These are phyloP conservation scores for Sarcophaga carnaria DNA, from an alignment of 2,888 invertebrate species.

Conservation along the genomic window DNA sequence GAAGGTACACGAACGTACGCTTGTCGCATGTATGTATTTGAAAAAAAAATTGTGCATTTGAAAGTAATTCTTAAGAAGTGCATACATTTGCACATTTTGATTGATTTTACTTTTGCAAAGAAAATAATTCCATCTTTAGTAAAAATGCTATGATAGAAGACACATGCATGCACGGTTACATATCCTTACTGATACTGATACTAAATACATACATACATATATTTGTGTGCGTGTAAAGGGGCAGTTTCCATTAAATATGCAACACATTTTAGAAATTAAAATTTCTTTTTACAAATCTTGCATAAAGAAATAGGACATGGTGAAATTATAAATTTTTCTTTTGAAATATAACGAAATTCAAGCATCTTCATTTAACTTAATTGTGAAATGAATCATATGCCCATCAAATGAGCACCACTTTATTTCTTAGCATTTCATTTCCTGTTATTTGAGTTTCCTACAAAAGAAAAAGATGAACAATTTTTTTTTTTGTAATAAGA, in stretches of 20 bases:
- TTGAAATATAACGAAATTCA: neutral
- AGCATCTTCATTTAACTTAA: neutral
- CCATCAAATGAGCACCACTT: constrained; percentile 55
- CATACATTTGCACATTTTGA: constrained; percentile 54
- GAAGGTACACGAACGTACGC: no score
- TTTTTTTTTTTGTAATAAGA: constrained; percentile 36
- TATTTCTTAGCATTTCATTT: constrained; percentile 46
- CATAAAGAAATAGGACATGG: no score
- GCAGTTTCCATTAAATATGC: no score
- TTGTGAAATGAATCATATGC: neutral
- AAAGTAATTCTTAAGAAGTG: constrained; percentile 36
- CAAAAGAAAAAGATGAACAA: constrained; percentile 56
- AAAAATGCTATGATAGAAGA: constrained; percentile 40
- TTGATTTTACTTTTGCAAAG: constrained; percentile 45
- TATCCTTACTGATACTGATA: neutral
- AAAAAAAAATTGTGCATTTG: constrained; percentile 21
- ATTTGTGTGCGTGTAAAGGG: no score
- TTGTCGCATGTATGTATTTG: neutral
- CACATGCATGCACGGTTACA: neutral
- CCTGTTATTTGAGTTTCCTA: constrained; percentile 9
- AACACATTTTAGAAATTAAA: no score
- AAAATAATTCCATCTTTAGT: constrained; percentile 47
- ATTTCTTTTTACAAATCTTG: no score
- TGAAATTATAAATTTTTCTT: neutral
- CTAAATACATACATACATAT: no score